phyloP scores from a whole-genome alignment of 1,140 invertebrate species.

The Drosophila oshimai region DNA sequence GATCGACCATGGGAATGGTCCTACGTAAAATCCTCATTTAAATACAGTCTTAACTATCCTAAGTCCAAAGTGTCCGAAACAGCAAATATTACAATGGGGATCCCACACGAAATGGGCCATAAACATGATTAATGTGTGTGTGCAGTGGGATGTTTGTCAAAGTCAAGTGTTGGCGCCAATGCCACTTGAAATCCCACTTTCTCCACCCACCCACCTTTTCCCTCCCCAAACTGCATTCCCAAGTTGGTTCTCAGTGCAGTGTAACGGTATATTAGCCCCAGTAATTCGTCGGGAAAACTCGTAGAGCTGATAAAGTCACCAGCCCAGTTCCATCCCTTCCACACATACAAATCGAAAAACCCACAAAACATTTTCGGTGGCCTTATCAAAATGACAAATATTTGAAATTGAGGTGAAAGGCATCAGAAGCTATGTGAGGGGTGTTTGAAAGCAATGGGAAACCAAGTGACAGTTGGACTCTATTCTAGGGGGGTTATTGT shows the following conservation, averaged over 20 bases:
- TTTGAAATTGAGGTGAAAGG: conserved; percentile 69
- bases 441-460: conserved; percentile 12
- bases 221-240: conserved; percentile 20
- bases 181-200: conserved; percentile 48
- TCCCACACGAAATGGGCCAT: conserved; percentile 38
- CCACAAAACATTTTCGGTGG: conserved; percentile 48
- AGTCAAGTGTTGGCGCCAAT: conserved; percentile 81
- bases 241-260: conserved; percentile 29
- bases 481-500: background rate
- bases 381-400: conserved; percentile 74
- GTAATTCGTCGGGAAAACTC: background rate
- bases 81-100: conserved; percentile 11
- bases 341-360: conserved; percentile 3
- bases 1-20: conserved; percentile 20
- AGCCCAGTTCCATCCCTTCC: conserved; percentile 2
- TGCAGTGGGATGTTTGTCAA: conserved; percentile 59
- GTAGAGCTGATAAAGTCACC: conserved; percentile 18
- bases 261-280: conserved; percentile 42
- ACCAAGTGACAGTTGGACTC: background rate
- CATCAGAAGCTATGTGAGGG: conserved; percentile 6
- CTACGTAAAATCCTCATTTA: conserved; percentile 23
- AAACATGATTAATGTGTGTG: conserved; percentile 66
- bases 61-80: conserved; percentile 2
- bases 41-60: conserved; percentile 28
- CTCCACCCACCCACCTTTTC: background rate